phyloP scores from a whole-genome alignment of 2,113 vertebrate genomes.

The Aythya baeri region DNA sequence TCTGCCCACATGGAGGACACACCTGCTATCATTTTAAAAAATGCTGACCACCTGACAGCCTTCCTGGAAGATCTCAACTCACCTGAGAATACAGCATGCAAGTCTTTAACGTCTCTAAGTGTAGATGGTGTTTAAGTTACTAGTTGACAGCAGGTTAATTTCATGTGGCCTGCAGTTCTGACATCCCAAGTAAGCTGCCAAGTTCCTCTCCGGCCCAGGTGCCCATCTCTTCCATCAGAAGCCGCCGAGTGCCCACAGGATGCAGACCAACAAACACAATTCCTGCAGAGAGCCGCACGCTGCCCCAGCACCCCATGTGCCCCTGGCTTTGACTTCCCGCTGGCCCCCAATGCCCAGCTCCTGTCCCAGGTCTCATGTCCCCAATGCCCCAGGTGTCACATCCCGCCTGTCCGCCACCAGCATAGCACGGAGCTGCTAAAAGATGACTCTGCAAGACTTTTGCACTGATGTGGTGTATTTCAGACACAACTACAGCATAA shows the following conservation, averaged over 20 bases:
- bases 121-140: not conserved
- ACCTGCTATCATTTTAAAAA: fast-evolving
- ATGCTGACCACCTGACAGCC: not conserved
- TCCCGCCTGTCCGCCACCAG: fast-evolving
- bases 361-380: too few species aligned
- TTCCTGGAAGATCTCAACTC: not conserved
- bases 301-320: fast-evolving
- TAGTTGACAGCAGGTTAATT: not conserved
- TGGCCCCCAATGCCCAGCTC: fast-evolving
- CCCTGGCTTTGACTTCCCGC: fast-evolving
- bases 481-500: slow-evolving; percentile 34
- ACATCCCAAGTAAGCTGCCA: not conserved
- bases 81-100: not conserved
- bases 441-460: not conserved
- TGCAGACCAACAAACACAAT: fast-evolving
- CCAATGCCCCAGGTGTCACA: fast-evolving
- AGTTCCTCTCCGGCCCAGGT: not conserved
- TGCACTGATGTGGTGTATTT: not conserved
- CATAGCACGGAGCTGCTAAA: fast-evolving
- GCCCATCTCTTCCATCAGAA: not conserved
- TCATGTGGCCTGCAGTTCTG: not conserved
- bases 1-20: not conserved
- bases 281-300: fast-evolving
- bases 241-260: not conserved
- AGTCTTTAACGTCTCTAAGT: not conserved